A percentile compares a stretch with the other conserved stretches of the same genome.
Evolutionary conservation across 2,888 invertebrate species (phyloP).

Genomic region (Girardia tigrina): DNA sequence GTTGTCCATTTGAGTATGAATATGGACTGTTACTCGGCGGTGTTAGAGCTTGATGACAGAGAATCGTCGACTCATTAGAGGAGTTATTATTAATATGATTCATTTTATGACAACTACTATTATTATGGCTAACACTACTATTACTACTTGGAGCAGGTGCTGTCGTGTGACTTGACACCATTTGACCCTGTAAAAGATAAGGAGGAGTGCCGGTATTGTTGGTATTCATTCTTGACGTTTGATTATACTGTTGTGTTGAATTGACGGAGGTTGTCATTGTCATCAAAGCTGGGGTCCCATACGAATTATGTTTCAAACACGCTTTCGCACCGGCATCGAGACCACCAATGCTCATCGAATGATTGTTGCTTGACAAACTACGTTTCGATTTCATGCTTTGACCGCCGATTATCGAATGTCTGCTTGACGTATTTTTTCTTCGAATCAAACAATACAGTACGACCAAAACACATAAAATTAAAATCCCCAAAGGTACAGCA

Average conservation of each 20-base stretch:
- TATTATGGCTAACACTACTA: constrained; percentile 17
- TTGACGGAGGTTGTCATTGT: not conserved
- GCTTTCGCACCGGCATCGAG: not conserved
- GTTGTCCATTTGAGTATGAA: not conserved
- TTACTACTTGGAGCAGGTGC: not conserved
- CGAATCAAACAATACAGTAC: constrained; percentile 13
- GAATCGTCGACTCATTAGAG: not conserved
- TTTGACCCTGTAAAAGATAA: not conserved
- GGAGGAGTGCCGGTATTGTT: not conserved
- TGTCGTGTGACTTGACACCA: not conserved
- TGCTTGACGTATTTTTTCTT: not conserved
- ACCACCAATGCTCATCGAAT: constrained; percentile 6
- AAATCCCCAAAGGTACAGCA: not conserved
- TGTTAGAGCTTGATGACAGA: constrained; percentile 12
- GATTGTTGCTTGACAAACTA: not conserved
- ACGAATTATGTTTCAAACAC: constrained; percentile 14
- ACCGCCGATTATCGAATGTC: constrained; percentile 13
- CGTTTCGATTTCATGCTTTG: constrained; percentile 9
- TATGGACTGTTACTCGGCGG: not conserved
- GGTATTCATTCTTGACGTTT: not conserved
- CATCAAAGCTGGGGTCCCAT: not conserved
- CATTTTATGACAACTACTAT: constrained; percentile 18
- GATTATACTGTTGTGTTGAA: not conserved
- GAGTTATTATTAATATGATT: not conserved
- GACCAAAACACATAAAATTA: constrained; percentile 7